Evolutionary conservation across 92 coral and sea anemone genomes (phyloP), one percentile per base, ranked within the genome.

Genomic region (Heteractis magnifica): DNA sequence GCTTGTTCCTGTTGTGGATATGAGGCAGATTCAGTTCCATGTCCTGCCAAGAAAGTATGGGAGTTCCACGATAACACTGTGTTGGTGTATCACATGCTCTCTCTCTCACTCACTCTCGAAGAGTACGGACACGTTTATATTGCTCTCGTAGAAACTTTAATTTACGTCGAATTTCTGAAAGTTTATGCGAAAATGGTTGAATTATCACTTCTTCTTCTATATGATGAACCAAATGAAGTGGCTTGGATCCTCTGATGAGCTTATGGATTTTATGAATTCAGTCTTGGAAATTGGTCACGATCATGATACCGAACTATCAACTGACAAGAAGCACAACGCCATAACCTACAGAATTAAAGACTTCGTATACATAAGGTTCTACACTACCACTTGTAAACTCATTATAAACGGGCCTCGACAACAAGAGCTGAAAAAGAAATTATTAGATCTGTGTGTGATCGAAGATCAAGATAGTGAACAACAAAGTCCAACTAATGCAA

Each of bases 1-100:
- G 88, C 75, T 52, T 83, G 88, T 79, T 53, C 79, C 52, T 83
- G 84, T 78, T 88, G 88, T 83, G 85, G 91, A 41, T 83, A 83
- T 85, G 21, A 85, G 34, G 87, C 84, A 21, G 51, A 68, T 49
- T 78, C 84, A 20, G 84, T 83, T 51, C 49, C 58, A 20, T 88
- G 88, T 78, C 44, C 49, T 44, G 91, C 91, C 15, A 84, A 83
- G 49, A 26, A 26, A 0, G 34, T 84, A 52, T 88, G 91, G 91
- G 88, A 88, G 81, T 88, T 88, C 51, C 59, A 79, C 51, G 71
- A 60, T 51, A 78, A 52, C 14, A 60, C 20, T 56, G 89, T 89
- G 9, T 2, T 65, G n/a, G 79, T 85, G 20, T 85, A 79, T 70
- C 92, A 89, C 65, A n/a, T n/a, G n/a, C 58, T 53, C 7, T 53